A percentile compares a stretch with the other conserved stretches of the same genome.
Conservation (phyloP, 1,140 invertebrate genomes). For the Drosophila arizonae region DNA sequence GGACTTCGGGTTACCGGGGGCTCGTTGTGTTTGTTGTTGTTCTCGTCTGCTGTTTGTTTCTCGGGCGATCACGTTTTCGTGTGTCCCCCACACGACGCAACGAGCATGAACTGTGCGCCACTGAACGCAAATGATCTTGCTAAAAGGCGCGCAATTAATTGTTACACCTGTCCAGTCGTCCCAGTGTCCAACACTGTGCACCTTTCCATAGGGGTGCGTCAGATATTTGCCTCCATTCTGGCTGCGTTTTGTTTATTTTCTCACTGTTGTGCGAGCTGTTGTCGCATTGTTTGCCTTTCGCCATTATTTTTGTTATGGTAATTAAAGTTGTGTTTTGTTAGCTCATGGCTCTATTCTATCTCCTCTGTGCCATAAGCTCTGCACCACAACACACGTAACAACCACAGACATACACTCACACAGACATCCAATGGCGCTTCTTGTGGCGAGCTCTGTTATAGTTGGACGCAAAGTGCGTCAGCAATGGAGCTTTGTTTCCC, state of each 20-base stretch:
- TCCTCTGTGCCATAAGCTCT: not conserved
- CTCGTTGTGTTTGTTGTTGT: conserved; percentile 17
- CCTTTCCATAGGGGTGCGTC: not conserved
- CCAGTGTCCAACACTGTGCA: not conserved
- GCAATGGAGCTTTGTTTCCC: not conserved
- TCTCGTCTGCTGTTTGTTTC: conserved; percentile 33
- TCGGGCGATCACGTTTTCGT: conserved; percentile 60
- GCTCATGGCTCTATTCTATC: conserved; percentile 14
- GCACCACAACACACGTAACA: not conserved
- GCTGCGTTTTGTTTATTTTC: conserved; percentile 64
- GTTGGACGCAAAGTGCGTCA: conserved; percentile 9
- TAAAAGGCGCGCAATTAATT: conserved; percentile 53
- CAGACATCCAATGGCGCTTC: conserved; percentile 9
- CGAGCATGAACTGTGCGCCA: not conserved
- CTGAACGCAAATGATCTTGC: not conserved
- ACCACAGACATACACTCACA: not conserved
- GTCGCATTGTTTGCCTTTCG: conserved; percentile 45
- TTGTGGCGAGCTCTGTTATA: conserved; percentile 17
- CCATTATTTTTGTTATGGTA: conserved; percentile 61
- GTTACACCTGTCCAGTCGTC: conserved; percentile 58
- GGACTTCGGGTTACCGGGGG: conserved; percentile 11
- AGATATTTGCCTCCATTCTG: not conserved
- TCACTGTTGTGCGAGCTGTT: conserved; percentile 60
- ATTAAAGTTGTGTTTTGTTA: conserved; percentile 49
- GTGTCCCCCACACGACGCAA: conserved; percentile 12